Evolutionary conservation across 2,113 vertebrate genomes (phyloP).

Genomic region (Phaethornis superciliosus): DNA sequence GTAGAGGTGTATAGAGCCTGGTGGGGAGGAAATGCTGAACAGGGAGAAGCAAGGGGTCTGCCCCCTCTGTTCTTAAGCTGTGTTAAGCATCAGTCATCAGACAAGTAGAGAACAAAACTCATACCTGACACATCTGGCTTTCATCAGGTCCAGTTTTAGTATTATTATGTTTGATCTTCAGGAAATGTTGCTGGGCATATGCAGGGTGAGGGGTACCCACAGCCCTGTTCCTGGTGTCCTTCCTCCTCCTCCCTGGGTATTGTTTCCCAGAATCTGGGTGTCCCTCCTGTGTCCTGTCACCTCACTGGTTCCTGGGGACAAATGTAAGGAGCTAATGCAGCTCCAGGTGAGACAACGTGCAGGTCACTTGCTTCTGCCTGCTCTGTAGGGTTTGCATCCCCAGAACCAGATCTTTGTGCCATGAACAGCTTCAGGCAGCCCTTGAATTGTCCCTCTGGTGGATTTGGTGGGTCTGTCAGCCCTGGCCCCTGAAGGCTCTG

Average conservation of each 20-base stretch:
- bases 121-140: accelerated
- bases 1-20: not conserved
- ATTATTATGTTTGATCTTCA: not conserved
- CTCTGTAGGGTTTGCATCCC: not conserved
- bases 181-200: not conserved
- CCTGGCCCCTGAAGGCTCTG: too few species aligned
- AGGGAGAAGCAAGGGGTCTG: accelerated
- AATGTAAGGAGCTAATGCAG: not conserved
- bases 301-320: not conserved
- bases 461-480: too few species aligned
- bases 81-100: accelerated
- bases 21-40: not conserved
- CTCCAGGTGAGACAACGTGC: not conserved
- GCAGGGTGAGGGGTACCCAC: accelerated
- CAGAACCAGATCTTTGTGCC: not conserved
- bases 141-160: not conserved
- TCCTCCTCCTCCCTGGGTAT: not conserved
- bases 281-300: not conserved
- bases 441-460: too few species aligned
- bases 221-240: too few species aligned
- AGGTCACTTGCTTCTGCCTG: not conserved
- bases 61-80: not conserved
- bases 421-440: too few species aligned
- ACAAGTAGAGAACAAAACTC: not conserved
- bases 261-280: not conserved